A percentile compares a stretch with the other conserved stretches of the same genome.
These are phyloP conservation scores for Macropus fuliginosus DNA, from an alignment of 2,797 vertebrate species.

Conservation along the genomic window DNA sequence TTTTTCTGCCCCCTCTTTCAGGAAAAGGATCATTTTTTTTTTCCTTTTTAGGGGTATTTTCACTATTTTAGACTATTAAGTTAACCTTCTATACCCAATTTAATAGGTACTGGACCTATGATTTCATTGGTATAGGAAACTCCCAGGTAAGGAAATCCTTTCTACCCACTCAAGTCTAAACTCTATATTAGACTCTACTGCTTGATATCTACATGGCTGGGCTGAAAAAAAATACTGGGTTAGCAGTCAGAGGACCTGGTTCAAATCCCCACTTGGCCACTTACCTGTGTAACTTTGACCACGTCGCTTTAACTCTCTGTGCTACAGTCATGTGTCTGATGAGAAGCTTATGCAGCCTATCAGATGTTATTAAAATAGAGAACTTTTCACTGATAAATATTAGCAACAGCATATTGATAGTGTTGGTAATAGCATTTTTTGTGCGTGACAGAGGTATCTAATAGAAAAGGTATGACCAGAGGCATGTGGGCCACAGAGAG, in stretches of 20 bases:
- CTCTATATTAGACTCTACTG: background rate
- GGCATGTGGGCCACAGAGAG: background rate
- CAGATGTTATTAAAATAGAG: background rate
- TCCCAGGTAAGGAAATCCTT: background rate
- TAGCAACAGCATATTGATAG: constrained; percentile 7
- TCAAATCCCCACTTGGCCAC: too few species aligned
- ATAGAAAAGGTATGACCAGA: background rate
- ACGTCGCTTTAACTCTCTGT: background rate
- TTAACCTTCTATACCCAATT: background rate
- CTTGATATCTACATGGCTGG: background rate
- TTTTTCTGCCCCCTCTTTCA: background rate
- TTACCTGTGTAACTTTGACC: too few species aligned
- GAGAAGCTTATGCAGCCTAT: background rate
- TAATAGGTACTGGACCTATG: background rate
- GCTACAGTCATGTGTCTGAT: background rate
- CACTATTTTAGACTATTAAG: background rate
- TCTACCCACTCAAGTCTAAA: background rate
- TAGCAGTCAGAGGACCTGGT: too few species aligned
- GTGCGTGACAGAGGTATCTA: background rate
- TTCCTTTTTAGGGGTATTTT: background rate
- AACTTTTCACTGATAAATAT: background rate
- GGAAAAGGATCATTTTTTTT: background rate
- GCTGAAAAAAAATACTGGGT: background rate
- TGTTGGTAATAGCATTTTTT: background rate
- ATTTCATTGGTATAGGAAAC: background rate